These are phyloP conservation scores for Osmerus mordax DNA, from an alignment of 2,113 vertebrate species.

Conservation along the genomic window DNA sequence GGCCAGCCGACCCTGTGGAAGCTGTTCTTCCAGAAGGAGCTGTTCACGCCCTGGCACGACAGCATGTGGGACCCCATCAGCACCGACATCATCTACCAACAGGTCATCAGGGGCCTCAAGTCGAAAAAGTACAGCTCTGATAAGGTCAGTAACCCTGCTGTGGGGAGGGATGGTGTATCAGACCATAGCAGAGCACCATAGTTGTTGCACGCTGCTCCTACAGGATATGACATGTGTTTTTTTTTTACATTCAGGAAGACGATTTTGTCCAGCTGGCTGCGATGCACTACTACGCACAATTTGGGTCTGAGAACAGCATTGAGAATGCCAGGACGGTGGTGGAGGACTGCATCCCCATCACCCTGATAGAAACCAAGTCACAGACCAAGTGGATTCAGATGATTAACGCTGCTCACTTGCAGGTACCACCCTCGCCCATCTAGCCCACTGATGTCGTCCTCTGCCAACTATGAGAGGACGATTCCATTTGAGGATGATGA, in stretches of 20 bases:
- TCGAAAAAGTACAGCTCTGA: conserved; percentile 82
- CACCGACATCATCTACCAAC: conserved; percentile 88
- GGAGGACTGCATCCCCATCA: conserved; percentile 74
- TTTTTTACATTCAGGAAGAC: conserved; percentile 76
- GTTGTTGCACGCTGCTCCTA: not conserved
- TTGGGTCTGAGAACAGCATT: conserved; percentile 59
- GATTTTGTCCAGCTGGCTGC: conserved; percentile 82
- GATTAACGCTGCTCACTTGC: conserved; percentile 65
- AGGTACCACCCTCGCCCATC: conserved; percentile 67
- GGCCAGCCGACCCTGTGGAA: conserved; percentile 81
- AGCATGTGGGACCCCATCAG: conserved; percentile 75
- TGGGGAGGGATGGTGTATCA: no score
- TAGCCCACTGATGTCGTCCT: no score
- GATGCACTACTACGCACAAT: conserved; percentile 79
- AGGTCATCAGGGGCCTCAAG: conserved; percentile 81
- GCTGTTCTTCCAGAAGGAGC: conserved; percentile 85
- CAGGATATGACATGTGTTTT: not conserved
- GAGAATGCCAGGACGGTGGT: conserved; percentile 74
- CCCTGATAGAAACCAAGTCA: conserved; percentile 79
- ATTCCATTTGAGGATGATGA: no score
- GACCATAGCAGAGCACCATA: not conserved
- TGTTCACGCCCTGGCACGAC: conserved; percentile 91
- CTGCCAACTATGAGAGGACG: no score
- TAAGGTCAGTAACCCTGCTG: conserved; percentile 70
- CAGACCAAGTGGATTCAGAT: conserved; percentile 79